phyloP scores from a whole-genome alignment of 37 sponge, comb jelly and placozoan species.

The Sycon ciliatum region DNA sequence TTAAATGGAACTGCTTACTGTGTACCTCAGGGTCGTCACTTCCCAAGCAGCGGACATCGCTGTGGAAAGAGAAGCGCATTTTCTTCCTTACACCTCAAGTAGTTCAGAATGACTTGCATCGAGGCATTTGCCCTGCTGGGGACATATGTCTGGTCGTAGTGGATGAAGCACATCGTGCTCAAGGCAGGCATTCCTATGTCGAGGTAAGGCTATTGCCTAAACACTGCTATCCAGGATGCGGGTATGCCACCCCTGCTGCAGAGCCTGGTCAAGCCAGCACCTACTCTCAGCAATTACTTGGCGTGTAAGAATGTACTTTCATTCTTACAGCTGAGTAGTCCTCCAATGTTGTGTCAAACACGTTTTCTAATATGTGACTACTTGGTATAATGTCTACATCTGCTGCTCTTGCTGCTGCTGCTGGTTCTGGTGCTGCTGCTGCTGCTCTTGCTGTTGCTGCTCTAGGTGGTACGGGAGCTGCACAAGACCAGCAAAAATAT shows the following conservation, averaged over 20 bases:
- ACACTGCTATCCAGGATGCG: too few relatives aligned
- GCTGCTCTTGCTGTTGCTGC: too few relatives aligned
- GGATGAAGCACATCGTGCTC: conserved; percentile 98
- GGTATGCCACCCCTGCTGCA: too few relatives aligned
- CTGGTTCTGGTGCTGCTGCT: too few relatives aligned
- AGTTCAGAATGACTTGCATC: conserved; percentile 88
- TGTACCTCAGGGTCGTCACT: too few relatives aligned
- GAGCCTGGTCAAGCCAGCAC: too few relatives aligned
- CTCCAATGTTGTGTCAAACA: neutral
- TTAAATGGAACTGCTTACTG: too few relatives aligned
- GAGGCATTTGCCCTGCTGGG: conserved; percentile 65
- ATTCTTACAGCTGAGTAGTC: neutral
- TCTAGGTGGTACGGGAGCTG: conserved; percentile 75
- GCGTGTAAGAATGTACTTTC: too few relatives aligned
- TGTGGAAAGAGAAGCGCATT: conserved; percentile 70
- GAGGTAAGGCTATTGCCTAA: conserved; percentile 47
- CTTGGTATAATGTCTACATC: too few relatives aligned
- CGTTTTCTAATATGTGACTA: too few relatives aligned
- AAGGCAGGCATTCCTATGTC: conserved; percentile 93
- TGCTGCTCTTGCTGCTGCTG: too few relatives aligned
- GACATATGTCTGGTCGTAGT: conserved; percentile 82
- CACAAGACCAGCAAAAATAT: conserved; percentile 29
- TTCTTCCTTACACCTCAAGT: conserved; percentile 99
- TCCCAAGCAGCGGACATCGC: conserved; percentile 44
- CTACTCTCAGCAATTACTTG: too few relatives aligned